Percentiles rank a stretch among this genome's conserved stretches.
These are phyloP conservation scores for Cephonodes hylas DNA, from an alignment of 2,888 invertebrate genomes.

Conservation along the genomic window DNA sequence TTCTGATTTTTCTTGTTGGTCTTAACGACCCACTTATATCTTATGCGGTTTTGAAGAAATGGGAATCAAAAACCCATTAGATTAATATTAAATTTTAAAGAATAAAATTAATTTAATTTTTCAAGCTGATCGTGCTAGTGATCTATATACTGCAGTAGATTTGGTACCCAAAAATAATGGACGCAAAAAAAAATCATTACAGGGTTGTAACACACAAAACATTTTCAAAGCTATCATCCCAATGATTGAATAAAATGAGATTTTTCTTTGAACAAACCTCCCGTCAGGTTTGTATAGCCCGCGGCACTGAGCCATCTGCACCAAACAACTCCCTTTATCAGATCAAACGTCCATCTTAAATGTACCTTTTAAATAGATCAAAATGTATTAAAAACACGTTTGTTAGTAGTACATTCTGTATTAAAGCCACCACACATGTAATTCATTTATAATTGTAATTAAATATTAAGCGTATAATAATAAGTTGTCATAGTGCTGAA, in stretches of 20 bases:
- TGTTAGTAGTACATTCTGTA: neutral
- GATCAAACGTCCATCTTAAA: neutral
- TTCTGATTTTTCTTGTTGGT: neutral
- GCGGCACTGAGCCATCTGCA: neutral
- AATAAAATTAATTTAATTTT: too few species aligned
- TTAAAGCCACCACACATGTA: too few species aligned
- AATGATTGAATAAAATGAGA: neutral
- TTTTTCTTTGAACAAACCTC: neutral
- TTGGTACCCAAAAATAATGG: too few species aligned
- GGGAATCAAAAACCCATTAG: too few species aligned
- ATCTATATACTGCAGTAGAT: too few species aligned
- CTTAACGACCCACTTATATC: neutral
- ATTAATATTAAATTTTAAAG: too few species aligned
- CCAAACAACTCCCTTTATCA: neutral
- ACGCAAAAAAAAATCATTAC: neutral
- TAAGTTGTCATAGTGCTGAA: too few species aligned
- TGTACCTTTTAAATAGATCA: neutral
- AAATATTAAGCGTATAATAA: too few species aligned
- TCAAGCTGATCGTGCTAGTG: too few species aligned
- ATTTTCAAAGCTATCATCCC: neutral
- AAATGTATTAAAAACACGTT: neutral
- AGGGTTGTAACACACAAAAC: neutral
- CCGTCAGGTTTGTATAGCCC: neutral
- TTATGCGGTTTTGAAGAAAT: too few species aligned
- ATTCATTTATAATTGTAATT: neutral